Conservation (phyloP, 2,888 invertebrate genomes). For the Callosobruchus maculatus region DNA sequence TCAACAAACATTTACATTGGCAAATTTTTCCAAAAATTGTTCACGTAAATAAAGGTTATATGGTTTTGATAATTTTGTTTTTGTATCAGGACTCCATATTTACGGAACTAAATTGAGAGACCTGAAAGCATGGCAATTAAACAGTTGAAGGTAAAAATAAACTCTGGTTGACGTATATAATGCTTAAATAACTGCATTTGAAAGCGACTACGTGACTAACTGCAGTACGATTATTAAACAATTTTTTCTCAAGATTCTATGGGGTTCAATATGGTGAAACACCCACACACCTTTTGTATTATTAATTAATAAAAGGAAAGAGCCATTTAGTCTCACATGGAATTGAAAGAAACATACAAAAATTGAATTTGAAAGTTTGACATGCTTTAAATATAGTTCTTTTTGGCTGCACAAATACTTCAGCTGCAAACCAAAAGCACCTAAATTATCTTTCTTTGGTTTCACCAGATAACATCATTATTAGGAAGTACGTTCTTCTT, state of each 20-base stretch:
- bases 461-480: too few relatives aligned
- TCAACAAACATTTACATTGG: background rate
- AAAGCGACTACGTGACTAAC: background rate
- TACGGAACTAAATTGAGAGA: background rate
- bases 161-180: background rate
- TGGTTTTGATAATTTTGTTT: background rate
- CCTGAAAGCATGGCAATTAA: background rate
- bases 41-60: background rate
- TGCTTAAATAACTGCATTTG: background rate
- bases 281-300: too few relatives aligned
- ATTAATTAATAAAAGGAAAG: too few relatives aligned
- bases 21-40: background rate
- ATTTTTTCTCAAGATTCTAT: background rate
- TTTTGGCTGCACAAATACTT: too few relatives aligned
- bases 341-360: too few relatives aligned
- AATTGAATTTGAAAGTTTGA: too few relatives aligned
- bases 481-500: too few relatives aligned
- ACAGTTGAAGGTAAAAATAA: background rate
- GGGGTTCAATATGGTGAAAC: too few relatives aligned
- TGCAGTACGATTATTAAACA: background rate
- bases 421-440: too few relatives aligned
- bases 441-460: too few relatives aligned
- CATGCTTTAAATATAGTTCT: too few relatives aligned
- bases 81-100: background rate
- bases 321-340: too few relatives aligned